Evolutionary conservation across 1,140 invertebrate species (phyloP).

Genomic region (Cherax destructor): DNA sequence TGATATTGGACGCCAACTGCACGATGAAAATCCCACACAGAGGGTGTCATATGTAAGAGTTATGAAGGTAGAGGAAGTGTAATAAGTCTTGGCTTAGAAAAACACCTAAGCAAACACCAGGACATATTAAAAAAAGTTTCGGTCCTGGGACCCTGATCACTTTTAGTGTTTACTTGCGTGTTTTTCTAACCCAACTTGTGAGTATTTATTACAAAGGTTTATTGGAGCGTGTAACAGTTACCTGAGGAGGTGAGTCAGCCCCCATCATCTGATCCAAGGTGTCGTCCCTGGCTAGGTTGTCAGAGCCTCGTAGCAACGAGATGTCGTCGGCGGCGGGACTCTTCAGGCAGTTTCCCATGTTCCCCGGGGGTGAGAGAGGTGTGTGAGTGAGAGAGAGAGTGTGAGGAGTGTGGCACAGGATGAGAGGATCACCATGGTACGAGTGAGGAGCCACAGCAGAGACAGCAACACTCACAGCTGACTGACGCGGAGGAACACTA

Average conservation of each 20-base stretch:
- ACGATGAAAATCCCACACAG: too few species aligned
- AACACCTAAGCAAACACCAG: too few species aligned
- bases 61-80: not conserved
- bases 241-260: not conserved
- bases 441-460: not conserved
- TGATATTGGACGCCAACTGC: too few species aligned
- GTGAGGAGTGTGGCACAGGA: not conserved
- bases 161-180: too few species aligned
- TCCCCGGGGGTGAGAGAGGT: not conserved
- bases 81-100: not conserved
- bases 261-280: not conserved
- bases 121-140: too few species aligned
- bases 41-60: not conserved
- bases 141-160: too few species aligned
- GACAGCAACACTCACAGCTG: not conserved
- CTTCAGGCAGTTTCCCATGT: slow-evolving; percentile 11
- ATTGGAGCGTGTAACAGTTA: not conserved
- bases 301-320: not conserved
- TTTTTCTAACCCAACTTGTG: too few species aligned
- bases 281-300: not conserved
- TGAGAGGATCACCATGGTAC: not conserved
- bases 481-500: slow-evolving; percentile 17
- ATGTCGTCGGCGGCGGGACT: slow-evolving; percentile 17
- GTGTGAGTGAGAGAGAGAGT: not conserved
- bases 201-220: too few species aligned